A percentile compares a stretch with the other conserved stretches of the same genome.
phyloP scores from a whole-genome alignment of 2,113 vertebrate species.

The Corvus hawaiiensis region DNA sequence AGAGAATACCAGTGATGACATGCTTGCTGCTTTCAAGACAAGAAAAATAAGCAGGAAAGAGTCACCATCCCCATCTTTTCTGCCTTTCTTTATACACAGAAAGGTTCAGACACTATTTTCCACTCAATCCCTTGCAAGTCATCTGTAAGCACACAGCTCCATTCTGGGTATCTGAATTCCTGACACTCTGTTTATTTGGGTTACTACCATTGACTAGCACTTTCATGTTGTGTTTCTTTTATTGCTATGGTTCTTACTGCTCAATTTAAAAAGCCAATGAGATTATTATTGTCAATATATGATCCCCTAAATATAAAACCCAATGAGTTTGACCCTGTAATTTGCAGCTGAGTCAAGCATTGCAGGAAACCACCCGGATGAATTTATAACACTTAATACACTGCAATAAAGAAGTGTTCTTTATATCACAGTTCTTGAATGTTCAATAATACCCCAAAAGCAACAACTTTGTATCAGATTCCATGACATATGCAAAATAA shows the following conservation, averaged over 20 bases:
- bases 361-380: background rate
- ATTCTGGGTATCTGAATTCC: background rate
- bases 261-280: background rate
- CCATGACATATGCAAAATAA: rapidly evolving
- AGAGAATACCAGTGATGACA: constrained; percentile 26
- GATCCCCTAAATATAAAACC: background rate
- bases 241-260: background rate
- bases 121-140: background rate
- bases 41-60: constrained; percentile 58
- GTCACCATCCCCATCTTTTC: background rate
- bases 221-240: background rate
- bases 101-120: background rate
- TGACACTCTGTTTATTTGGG: constrained; percentile 10
- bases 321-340: background rate
- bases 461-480: background rate
- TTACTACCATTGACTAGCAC: background rate
- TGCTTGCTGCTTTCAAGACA: constrained; percentile 38
- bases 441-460: background rate
- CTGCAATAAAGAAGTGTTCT: background rate
- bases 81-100: background rate
- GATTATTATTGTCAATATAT: background rate
- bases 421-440: background rate
- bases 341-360: background rate
- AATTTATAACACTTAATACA: background rate
- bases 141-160: background rate